These are phyloP conservation scores for Cecidostiba fungosa DNA, from an alignment of 2,888 invertebrate species.

Conservation along the genomic window DNA sequence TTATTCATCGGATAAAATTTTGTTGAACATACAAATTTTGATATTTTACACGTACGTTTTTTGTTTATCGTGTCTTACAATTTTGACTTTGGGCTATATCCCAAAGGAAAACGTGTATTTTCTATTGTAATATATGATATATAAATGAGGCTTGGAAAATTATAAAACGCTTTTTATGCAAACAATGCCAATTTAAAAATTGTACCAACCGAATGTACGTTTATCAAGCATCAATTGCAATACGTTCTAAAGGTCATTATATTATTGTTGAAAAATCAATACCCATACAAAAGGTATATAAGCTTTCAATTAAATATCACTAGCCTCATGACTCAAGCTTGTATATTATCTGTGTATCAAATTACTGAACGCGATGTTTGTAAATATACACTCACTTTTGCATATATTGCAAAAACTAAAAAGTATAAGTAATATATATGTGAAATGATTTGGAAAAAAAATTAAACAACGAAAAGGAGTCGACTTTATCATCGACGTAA, in stretches of 20 bases:
- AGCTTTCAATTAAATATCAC: slow-evolving; percentile 1
- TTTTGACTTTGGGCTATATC: neutral
- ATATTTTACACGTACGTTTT: neutral
- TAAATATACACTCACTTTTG: slow-evolving; percentile 46
- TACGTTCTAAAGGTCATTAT: neutral
- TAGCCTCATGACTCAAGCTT: slow-evolving; percentile 31
- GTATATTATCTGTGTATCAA: slow-evolving; percentile 44
- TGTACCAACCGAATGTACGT: neutral
- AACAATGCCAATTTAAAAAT: neutral
- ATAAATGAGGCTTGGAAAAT: slow-evolving; percentile 24
- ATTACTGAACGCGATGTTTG: slow-evolving; percentile 27
- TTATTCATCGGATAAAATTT: neutral
- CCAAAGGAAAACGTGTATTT: slow-evolving; percentile 18
- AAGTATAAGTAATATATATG: slow-evolving; percentile 17
- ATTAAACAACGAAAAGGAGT: slow-evolving; percentile 55
- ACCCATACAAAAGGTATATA: neutral
- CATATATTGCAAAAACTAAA: slow-evolving; percentile 16
- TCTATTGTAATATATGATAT: slow-evolving; percentile 36
- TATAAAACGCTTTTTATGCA: neutral
- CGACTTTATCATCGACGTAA: slow-evolving; percentile 27
- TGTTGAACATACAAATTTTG: neutral
- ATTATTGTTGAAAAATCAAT: neutral
- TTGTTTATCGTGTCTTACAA: slow-evolving; percentile 3
- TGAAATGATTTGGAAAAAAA: slow-evolving; percentile 32
- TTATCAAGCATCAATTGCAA: too few relatives aligned